Percentiles rank a stretch among this genome's conserved stretches.
Conservation (phyloP, 2,113 vertebrate genomes). For the Poeciliopsis prolifica region DNA sequence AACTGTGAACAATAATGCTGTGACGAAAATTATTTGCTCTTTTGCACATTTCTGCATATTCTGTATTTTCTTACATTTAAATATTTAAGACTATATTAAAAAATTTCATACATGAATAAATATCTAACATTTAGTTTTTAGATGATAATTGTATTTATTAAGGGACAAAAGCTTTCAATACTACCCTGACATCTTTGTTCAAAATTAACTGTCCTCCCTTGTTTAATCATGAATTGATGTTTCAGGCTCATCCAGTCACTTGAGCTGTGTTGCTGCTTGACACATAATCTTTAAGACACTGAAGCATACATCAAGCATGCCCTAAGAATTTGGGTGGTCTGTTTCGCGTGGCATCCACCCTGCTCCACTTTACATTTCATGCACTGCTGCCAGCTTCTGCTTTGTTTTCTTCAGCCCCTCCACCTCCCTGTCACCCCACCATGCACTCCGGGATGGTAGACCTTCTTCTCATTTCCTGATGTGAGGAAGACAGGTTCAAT, state of each 20-base stretch:
- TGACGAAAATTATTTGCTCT: too few relatives aligned
- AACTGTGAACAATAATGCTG: constrained; percentile 4
- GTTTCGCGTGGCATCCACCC: not conserved
- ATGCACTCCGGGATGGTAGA: not conserved
- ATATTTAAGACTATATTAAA: not conserved
- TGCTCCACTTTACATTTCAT: not conserved
- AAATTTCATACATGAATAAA: not conserved
- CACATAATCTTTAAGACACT: not conserved
- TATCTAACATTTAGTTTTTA: not conserved
- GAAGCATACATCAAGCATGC: not conserved
- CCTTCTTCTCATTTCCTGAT: not conserved
- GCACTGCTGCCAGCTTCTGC: not conserved
- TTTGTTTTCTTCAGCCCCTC: not conserved
- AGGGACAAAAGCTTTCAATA: too few relatives aligned
- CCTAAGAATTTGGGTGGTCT: not conserved
- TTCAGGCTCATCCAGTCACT: not conserved
- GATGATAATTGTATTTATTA: not conserved
- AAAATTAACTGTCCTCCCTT: not conserved
- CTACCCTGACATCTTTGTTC: too few relatives aligned
- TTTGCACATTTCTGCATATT: not conserved
- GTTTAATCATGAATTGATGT: not conserved
- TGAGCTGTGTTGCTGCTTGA: not conserved
- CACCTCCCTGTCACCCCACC: too few relatives aligned
- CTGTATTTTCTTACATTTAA: not conserved
- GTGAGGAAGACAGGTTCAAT: not conserved